Percentiles rank a stretch among this genome's conserved stretches.
Conservation (phyloP, 2,113 vertebrate species). For the Chloebia gouldiae region DNA sequence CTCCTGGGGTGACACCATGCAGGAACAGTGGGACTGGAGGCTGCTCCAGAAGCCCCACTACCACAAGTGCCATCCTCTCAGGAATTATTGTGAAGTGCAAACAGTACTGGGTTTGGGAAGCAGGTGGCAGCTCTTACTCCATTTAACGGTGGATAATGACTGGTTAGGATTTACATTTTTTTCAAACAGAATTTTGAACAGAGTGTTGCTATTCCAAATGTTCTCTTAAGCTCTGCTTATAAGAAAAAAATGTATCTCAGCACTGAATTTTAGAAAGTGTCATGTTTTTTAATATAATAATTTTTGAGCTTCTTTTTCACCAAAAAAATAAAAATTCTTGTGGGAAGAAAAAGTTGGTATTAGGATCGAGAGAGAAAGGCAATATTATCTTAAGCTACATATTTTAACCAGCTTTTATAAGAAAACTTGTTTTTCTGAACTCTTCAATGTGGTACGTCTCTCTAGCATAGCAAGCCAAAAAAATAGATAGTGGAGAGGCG, state of each 20-base stretch:
- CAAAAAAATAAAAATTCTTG: neutral
- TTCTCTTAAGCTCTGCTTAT: neutral
- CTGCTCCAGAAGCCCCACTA: neutral
- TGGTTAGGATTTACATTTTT: neutral
- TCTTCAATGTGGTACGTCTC: neutral
- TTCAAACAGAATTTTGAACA: neutral
- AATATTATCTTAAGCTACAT: neutral
- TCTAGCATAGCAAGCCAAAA: neutral
- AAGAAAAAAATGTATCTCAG: neutral
- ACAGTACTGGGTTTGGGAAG: neutral
- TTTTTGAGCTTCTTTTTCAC: neutral
- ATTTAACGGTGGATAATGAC: neutral
- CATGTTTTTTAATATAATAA: neutral
- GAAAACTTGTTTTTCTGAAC: neutral
- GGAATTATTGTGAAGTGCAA: neutral
- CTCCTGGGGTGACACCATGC: accelerated
- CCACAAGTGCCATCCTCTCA: neutral
- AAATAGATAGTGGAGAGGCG: neutral
- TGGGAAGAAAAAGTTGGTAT: neutral
- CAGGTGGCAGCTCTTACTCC: neutral
- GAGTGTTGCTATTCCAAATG: neutral
- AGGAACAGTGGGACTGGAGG: neutral
- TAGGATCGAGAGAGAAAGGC: neutral
- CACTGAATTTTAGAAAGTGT: neutral
- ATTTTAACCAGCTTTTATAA: neutral